Base-by-base conservation (phyloP, 2,113 vertebrate genomes). In the Lipophrys pholis region DNA sequence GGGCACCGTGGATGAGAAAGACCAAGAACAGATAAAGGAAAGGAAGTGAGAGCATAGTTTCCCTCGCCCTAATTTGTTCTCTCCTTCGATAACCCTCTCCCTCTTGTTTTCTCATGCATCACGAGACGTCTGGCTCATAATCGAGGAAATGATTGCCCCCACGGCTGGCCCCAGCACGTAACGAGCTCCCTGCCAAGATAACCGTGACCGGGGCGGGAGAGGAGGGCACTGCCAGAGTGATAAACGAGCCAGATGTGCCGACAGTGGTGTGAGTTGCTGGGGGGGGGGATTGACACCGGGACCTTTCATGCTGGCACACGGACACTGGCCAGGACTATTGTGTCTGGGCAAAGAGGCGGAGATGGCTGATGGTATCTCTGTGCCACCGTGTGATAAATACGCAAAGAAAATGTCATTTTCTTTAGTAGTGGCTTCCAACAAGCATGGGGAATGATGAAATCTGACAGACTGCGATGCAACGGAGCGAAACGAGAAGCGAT, bases 41-140 rank as follows among this genome's bases (percentile, higher is more conserved):
- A 90, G 90, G 90, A 93, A 92, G 80, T 89, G 82, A 92, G 89
- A 48, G 73, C 86, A 93, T 84, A 80, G 69, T 87, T 91, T 93
- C 89, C 92, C 42, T 69, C 53, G 57, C 59, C 21, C 57, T 53
- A 43, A 2, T 57, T 64, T 39, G 45, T 41, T 79, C 79, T 65
- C 48, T 72, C 54, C 48, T 60, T 71, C 9, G 3, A 15, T 76
- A 42, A 75, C 69, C 17, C 50, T 58, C 58, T 69, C 59, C 45
- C 55, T 57, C 83, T 77, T 88, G 78, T 85, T 81, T 91, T 90
- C 89, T 83, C 87, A 88, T 82, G 86, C 16, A 21, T 69, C 81
- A 51, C 14, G 38, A 86, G 74, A 82, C 21, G 86, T 86, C 90
- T 92, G 90, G 90, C 87, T 86, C 74, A 46, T 87, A 90, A 93